Percentiles rank a stretch among this genome's conserved stretches.
Evolutionary conservation across 2,797 vertebrate species (phyloP).

Genomic region (Manis pentadactyla): DNA sequence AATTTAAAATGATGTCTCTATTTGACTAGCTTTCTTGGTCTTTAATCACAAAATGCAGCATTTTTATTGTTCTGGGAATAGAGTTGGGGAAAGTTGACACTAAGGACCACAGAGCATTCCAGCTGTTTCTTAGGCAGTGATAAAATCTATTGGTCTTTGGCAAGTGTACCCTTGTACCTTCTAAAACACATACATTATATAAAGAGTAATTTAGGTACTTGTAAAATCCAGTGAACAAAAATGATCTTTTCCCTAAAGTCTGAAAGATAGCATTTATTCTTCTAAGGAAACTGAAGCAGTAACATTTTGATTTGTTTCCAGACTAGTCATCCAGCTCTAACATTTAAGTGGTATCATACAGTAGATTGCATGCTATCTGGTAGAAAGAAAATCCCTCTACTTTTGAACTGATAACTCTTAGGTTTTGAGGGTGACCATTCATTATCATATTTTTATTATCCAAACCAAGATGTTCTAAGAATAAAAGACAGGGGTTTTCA

Average conservation of each 20-base stretch:
- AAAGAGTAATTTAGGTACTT: neutral
- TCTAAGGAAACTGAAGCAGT: neutral
- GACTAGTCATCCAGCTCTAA: neutral
- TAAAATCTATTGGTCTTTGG: neutral
- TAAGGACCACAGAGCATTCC: neutral
- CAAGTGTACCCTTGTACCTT: neutral
- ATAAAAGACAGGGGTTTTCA: neutral
- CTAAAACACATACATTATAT: neutral
- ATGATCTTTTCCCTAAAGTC: neutral
- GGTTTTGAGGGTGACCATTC: neutral
- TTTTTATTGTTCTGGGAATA: neutral
- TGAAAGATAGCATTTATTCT: neutral
- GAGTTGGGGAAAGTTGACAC: neutral
- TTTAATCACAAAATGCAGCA: neutral
- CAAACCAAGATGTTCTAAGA: neutral
- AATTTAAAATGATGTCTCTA: neutral
- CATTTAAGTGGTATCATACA: neutral
- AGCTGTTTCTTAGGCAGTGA: neutral
- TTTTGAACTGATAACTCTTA: neutral
- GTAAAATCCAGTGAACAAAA: neutral
- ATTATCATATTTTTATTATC: neutral
- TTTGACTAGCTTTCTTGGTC: conserved; percentile 24
- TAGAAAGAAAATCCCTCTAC: neutral
- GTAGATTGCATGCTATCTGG: neutral
- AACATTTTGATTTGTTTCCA: neutral